Conservation (phyloP, 2,888 invertebrate genomes). For the Amblyteles armatorius region DNA sequence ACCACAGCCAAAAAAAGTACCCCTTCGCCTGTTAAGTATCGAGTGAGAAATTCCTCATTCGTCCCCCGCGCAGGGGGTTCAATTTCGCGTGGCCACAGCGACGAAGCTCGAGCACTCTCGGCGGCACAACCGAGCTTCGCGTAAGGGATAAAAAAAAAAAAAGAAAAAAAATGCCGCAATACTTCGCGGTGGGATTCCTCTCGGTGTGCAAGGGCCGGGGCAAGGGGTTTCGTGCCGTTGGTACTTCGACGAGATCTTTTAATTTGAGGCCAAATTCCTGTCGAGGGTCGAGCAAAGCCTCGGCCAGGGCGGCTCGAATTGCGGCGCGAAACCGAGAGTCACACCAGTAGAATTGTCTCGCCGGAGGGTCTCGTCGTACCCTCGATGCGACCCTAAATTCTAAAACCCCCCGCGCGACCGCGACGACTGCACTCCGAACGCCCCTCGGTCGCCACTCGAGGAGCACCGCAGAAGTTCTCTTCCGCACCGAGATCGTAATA, state of each 20-base stretch:
- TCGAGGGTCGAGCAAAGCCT: constrained; percentile 77
- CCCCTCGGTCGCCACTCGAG: not conserved
- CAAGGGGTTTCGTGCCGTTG: constrained; percentile 30
- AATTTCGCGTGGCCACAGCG: constrained; percentile 1
- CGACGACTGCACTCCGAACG: not conserved
- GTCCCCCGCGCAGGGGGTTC: not conserved
- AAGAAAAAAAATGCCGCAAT: constrained; percentile 32
- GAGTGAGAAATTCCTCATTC: not conserved
- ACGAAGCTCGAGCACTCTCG: constrained; percentile 14
- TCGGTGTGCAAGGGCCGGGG: not conserved
- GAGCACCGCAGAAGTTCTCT: not conserved
- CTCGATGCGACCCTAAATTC: constrained; percentile 73
- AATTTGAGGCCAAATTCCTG: constrained; percentile 84
- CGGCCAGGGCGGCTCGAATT: not conserved
- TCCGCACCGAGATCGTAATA: not conserved
- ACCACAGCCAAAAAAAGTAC: no score
- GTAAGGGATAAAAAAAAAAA: not conserved
- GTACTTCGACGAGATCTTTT: constrained; percentile 81
- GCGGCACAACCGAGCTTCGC: not conserved
- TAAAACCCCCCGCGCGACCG: constrained; percentile 75
- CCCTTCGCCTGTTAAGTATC: not conserved
- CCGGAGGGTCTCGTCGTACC: constrained; percentile 23
- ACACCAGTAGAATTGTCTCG: constrained; percentile 41
- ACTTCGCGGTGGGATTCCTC: constrained; percentile 59
- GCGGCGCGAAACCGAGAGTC: constrained; percentile 29